phyloP scores from a whole-genome alignment of 2,113 vertebrate genomes.

The Tautogolabrus adspersus region DNA sequence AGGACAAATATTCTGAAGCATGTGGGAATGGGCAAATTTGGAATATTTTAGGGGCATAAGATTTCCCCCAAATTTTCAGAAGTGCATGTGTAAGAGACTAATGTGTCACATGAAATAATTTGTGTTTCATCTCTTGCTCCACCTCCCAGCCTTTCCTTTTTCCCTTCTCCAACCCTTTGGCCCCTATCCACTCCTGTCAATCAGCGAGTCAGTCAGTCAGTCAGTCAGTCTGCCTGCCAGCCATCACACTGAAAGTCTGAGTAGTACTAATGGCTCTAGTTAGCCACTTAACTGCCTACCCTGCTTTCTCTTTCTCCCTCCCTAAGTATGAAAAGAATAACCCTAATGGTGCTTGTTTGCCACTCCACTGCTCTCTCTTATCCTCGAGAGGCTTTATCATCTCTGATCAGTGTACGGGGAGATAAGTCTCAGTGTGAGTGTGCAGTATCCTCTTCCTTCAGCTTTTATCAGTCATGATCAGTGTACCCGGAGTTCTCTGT shows the following conservation, averaged over 20 bases:
- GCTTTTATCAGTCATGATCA: conserved; percentile 79
- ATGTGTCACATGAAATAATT: background rate
- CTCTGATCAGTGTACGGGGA: conserved; percentile 78
- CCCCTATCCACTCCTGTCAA: conserved; percentile 41
- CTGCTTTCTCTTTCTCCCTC: conserved; percentile 52
- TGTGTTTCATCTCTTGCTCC: background rate
- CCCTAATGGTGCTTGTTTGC: conserved; percentile 92
- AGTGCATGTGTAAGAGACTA: too few species aligned
- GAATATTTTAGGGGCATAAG: too few species aligned
- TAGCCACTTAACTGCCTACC: conserved; percentile 67
- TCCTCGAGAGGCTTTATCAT: conserved; percentile 83
- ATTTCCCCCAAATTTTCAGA: too few species aligned
- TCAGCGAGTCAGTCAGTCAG: conserved; percentile 51
- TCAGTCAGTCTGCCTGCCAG: conserved; percentile 57
- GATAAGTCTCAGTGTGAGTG: conserved; percentile 81
- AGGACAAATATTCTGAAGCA: too few species aligned
- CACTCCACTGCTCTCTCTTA: conserved; percentile 88
- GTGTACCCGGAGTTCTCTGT: conserved; percentile 82
- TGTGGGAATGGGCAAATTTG: too few species aligned
- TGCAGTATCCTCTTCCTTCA: conserved; percentile 73
- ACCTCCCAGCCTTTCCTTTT: background rate
- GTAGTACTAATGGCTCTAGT: conserved; percentile 71
- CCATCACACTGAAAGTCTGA: conserved; percentile 57
- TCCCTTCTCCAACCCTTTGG: conserved; percentile 39
- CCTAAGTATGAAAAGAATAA: conserved; percentile 91